Percentiles rank a stretch among this genome's conserved stretches.
These are phyloP conservation scores for Drosophila prosaltans DNA, from an alignment of 1,140 invertebrate genomes.

Conservation along the genomic window DNA sequence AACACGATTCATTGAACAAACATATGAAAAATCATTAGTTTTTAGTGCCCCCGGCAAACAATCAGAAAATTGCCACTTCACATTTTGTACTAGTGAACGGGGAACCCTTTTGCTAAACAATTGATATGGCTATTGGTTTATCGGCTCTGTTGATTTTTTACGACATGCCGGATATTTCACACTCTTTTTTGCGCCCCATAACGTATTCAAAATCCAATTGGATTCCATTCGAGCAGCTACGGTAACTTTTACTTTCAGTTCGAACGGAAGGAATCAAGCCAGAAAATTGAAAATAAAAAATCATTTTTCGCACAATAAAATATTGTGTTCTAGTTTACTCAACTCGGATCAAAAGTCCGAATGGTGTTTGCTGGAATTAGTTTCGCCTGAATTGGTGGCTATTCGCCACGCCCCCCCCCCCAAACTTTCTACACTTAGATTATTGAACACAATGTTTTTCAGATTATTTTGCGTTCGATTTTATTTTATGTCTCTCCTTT, in stretches of 20 bases:
- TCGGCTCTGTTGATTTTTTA: constrained; percentile 45
- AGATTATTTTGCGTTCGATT: constrained; percentile 79
- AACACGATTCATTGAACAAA: constrained; percentile 74
- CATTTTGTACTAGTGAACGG: constrained; percentile 16
- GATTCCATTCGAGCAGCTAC: constrained; percentile 61
- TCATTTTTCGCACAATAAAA: constrained; percentile 83
- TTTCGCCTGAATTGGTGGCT: constrained; percentile 78
- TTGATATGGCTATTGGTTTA: constrained; percentile 31
- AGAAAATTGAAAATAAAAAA: constrained; percentile 82
- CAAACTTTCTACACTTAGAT: constrained; percentile 62
- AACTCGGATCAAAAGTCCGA: constrained; percentile 41
- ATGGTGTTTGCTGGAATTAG: constrained; percentile 59
- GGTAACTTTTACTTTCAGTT: constrained; percentile 72
- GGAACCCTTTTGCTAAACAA: constrained; percentile 58
- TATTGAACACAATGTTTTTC: constrained; percentile 78
- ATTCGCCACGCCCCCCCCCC: constrained; percentile 48
- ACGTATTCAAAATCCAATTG: constrained; percentile 81
- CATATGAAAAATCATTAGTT: constrained; percentile 82
- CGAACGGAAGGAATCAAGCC: constrained; percentile 25
- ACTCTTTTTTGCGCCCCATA: constrained; percentile 79
- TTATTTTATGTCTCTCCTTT: constrained; percentile 72
- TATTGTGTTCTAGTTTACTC: constrained; percentile 49
- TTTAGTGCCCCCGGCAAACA: constrained; percentile 78
- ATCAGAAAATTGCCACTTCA: constrained; percentile 77
- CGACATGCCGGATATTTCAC: constrained; percentile 74